A percentile compares a stretch with the other conserved stretches of the same genome.
phyloP scores from a whole-genome alignment of 23 tunicate species.

The Trididemnum miniatum region DNA sequence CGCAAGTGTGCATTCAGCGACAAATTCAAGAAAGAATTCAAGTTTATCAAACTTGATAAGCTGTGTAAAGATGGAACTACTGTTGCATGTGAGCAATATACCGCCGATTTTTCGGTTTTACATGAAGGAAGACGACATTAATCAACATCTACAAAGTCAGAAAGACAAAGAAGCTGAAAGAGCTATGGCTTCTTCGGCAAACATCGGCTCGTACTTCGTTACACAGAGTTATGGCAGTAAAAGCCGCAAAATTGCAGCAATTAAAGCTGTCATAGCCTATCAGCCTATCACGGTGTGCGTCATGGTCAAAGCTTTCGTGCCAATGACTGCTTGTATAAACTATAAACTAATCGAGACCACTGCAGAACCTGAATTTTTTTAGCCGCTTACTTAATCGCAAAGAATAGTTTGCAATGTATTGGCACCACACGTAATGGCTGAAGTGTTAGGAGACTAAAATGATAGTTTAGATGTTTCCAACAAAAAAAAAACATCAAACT shows the following conservation, averaged over 20 bases:
- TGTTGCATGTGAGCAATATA: neutral
- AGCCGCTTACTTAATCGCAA: constrained; percentile 2
- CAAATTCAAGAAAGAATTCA: constrained; percentile 8
- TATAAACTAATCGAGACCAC: neutral
- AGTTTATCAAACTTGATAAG: constrained; percentile 11
- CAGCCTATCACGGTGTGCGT: constrained; percentile 1
- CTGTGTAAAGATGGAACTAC: constrained; percentile 4
- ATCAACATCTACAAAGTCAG: constrained; percentile 5
- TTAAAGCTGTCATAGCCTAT: constrained; percentile 1
- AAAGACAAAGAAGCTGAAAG: constrained; percentile 5
- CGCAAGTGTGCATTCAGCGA: neutral
- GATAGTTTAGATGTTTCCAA: constrained; percentile 12
- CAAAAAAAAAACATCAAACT: constrained; percentile 20
- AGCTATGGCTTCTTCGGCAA: constrained; percentile 4
- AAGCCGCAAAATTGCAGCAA: constrained; percentile 7
- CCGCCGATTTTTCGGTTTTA: neutral
- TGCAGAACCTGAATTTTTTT: constrained; percentile 2
- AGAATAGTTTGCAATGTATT: constrained; percentile 9
- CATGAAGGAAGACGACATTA: constrained; percentile 7
- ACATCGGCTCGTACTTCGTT: constrained; percentile 10
- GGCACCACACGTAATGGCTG: too few species aligned
- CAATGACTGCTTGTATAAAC: neutral
- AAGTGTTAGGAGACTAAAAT: neutral
- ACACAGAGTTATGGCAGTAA: neutral
- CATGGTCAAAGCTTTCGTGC: constrained; percentile 18